Base-by-base conservation (phyloP, 2,797 vertebrate genomes). In the Masticophis lateralis region DNA sequence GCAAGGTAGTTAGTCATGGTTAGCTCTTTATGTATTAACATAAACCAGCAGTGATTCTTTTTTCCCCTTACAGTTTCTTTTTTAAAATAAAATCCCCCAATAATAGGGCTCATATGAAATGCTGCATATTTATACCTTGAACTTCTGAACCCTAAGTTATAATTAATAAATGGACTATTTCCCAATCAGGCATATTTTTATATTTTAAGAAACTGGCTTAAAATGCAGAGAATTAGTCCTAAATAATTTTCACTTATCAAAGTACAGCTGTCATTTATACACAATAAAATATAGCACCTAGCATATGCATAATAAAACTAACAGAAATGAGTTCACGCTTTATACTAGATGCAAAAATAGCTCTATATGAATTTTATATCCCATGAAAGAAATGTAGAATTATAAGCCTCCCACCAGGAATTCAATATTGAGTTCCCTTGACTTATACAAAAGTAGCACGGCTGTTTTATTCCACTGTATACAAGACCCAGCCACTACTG, bases 401-500 rank as follows among this genome's bases (percentile, higher is more conserved):
- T 93, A 92, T 74, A 25, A 6, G 91, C 86, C 7, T 79, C 79
- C 86, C 51, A 51, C 1, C 3, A 94, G 88, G 47, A 25, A 37
- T 83, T 83, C 61, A 93, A 12, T 32, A 90, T 59, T 61, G 51
- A 61, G 56, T 94, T 93, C 93, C 92, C 94, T 95, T 91, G 12
- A 83, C n/a, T 92, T 90, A 88, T 87, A 28, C 88, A 32, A 92
- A 86, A 91, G 55, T 51, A 63, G 91, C 93, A 14, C 16, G 55
- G 92, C 90, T 37, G 43, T 89, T 61, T 66, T 92, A 56, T 61
- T 92, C 63, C 93, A 27, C 55, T 55, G 74, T 12, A 88, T 57
- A 51, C 43, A 90, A 93, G 88, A 89, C 87, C 87, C 53, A 32
- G 37, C 93, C 89, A 57, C 32, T 47, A n/a, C 74, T 37, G 90